Evolutionary conservation across 2,797 vertebrate genomes (phyloP).

Genomic region (Tauraco hartlaubi): DNA sequence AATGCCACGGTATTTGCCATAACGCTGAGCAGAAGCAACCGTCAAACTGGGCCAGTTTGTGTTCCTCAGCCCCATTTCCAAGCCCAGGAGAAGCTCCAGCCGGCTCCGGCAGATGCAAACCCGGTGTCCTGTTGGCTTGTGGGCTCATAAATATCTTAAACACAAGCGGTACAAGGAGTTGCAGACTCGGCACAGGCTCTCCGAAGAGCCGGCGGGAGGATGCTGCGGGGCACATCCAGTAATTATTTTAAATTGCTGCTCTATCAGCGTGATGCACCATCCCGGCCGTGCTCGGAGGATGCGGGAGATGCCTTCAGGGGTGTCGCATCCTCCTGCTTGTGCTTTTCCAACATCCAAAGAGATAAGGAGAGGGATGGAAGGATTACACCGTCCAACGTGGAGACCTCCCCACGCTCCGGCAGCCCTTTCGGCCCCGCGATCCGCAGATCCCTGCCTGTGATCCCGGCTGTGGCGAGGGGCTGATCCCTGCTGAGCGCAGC

Average conservation of each 20-base stretch:
- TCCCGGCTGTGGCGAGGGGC: background rate
- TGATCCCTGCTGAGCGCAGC: background rate
- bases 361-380: background rate
- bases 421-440: fast-evolving
- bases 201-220: background rate
- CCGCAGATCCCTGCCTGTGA: background rate
- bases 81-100: background rate
- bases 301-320: slow-evolving; percentile 62
- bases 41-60: background rate
- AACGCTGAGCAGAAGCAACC: background rate
- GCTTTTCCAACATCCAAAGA: slow-evolving; percentile 27
- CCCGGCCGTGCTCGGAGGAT: slow-evolving; percentile 57
- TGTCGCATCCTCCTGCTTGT: slow-evolving; percentile 51
- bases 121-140: background rate
- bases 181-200: background rate
- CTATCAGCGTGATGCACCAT: background rate
- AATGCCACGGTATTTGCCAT: fast-evolving
- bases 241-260: background rate
- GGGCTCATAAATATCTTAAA: background rate
- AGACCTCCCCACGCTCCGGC: background rate
- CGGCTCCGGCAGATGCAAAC: background rate
- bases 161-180: background rate
- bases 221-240: background rate
- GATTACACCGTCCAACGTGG: fast-evolving
- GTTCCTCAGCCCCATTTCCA: background rate